Percentiles rank a stretch among this genome's conserved stretches.
Evolutionary conservation across 1,140 invertebrate genomes (phyloP).

Genomic region (Drosophila mojavensis): DNA sequence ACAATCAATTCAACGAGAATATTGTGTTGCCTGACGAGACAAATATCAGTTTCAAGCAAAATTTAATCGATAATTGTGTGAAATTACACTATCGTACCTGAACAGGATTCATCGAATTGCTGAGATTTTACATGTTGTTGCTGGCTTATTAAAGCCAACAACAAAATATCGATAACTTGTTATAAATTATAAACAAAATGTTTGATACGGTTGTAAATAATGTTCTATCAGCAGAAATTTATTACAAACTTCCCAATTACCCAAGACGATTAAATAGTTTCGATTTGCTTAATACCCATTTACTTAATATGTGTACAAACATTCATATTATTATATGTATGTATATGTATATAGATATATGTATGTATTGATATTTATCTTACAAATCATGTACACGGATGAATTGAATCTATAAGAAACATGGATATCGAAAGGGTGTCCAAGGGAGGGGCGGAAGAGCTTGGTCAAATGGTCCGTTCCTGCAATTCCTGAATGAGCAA

Average conservation of each 20-base stretch:
- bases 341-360: not conserved
- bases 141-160: not conserved
- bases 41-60: too few species aligned
- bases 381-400: not conserved
- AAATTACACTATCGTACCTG: too few species aligned
- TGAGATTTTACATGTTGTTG: too few species aligned
- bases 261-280: not conserved
- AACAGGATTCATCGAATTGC: too few species aligned
- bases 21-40: too few species aligned
- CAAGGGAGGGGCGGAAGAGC: not conserved
- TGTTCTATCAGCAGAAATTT: not conserved
- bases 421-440: not conserved
- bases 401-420: not conserved
- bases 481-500: conserved; percentile 52
- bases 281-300: conserved; percentile 3
- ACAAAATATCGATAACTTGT: conserved; percentile 1
- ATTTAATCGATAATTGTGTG: too few species aligned
- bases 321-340: not conserved
- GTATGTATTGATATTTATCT: conserved; percentile 5
- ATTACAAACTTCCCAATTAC: not conserved
- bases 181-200: not conserved
- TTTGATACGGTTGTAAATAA: not conserved
- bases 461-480: conserved; percentile 13
- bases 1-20: too few species aligned
- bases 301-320: not conserved